Evolutionary conservation across 2,113 vertebrate genomes (phyloP), one percentile per base, ranked within the genome.

Genomic region (Cinclus cinclus): DNA sequence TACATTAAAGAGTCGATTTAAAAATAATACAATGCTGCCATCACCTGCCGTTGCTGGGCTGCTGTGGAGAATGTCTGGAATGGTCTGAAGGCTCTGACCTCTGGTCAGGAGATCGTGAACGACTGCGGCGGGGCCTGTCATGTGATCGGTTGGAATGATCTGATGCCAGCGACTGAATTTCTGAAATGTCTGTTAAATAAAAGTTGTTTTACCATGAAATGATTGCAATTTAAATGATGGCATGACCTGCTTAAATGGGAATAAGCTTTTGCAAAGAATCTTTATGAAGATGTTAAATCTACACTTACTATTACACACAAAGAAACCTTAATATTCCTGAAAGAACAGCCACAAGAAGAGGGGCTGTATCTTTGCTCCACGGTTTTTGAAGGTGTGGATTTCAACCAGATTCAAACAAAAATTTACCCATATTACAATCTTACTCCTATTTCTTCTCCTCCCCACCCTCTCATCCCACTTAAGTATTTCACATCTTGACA

Each of bases 71-170:
- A 97, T 99, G 99, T 96, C 99, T 98, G 96, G 99, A 99, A 97
- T 98, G 99, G 93, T 99, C 99, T 59, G 99, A 99, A 93, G 99
- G 99, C 95, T 99, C 99, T 42, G 99, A 99, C 91, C 98, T 98
- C 92, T 99, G 98, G 97, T 99, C 99, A 87, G 99, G 99, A 96
- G 99, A 99, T 79, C 98, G 98, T 46, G 99, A 99, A 80, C 98
- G 98, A 97, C 98, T 99, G 97, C 99, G 99, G 87, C 98, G 98
- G 87, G 98, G 98, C 96, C 98, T 98, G 97, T 99, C 99, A 89
- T 99, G 99, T 41, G 99, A 99, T 97, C 98, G 99, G 97, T 98
- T 99, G 92, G 99, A 99, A 98, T 99, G 99, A 97, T 99, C 99
- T 81, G 99, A 99, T 95, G 98, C 99, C 98, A 99, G 97, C 84